Percentiles rank a stretch among this genome's conserved stretches.
Evolutionary conservation across 2,113 vertebrate species (phyloP).

Genomic region (Erpornis zantholeuca): DNA sequence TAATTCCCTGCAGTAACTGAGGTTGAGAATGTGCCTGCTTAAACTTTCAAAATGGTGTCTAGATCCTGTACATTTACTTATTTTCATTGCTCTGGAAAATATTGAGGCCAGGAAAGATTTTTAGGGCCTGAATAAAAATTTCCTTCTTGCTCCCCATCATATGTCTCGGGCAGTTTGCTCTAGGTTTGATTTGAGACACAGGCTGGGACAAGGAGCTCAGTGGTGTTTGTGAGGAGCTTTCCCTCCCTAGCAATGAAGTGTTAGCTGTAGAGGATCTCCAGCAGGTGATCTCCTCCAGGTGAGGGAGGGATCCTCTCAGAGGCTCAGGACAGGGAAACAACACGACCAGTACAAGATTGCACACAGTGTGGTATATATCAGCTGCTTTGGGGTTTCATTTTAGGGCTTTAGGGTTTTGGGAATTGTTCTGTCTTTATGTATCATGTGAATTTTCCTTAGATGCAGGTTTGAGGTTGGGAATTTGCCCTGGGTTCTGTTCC

Average conservation of each 20-base stretch:
- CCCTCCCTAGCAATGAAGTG: background rate
- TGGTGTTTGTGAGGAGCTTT: background rate
- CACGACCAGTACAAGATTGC: rapidly evolving
- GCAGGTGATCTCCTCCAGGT: background rate
- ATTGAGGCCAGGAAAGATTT: background rate
- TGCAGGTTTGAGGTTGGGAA: background rate
- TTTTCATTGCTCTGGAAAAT: background rate
- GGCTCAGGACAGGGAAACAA: background rate
- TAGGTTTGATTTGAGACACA: background rate
- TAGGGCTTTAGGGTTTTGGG: background rate
- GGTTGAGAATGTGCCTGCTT: background rate
- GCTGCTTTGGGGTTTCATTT: background rate
- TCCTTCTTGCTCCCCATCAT: rapidly evolving
- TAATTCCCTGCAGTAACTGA: background rate
- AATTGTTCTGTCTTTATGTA: background rate
- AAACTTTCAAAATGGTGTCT: background rate
- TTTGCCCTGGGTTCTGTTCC: background rate
- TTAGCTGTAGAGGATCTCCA: background rate
- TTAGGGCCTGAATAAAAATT: background rate
- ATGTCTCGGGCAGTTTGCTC: background rate
- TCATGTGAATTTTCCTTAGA: background rate
- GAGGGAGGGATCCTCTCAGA: background rate
- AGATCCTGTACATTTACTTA: background rate
- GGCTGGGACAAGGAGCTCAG: background rate
- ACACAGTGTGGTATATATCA: rapidly evolving